phyloP scores from a whole-genome alignment of 2,888 invertebrate species.

The Carpatolechia fugitivella region DNA sequence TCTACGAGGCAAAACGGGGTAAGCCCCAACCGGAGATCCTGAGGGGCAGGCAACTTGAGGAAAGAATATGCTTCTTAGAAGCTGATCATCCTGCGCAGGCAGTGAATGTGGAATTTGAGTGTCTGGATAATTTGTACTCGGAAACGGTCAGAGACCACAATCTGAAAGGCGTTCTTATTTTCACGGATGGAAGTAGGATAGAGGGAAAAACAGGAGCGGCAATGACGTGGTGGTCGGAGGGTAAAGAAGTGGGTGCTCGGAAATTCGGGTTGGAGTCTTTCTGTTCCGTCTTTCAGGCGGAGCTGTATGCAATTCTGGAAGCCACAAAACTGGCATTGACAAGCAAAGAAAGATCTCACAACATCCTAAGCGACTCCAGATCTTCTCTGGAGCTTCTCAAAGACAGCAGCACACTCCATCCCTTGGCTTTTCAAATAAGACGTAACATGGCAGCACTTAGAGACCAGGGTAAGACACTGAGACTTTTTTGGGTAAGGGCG shows the following conservation, averaged over 20 bases:
- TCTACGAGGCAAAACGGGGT: too few relatives aligned
- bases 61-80: too few relatives aligned
- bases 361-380: neutral
- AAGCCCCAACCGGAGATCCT: too few relatives aligned
- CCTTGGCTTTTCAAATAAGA: neutral
- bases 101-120: too few relatives aligned
- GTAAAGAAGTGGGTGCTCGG: neutral
- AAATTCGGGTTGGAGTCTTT: constrained; percentile 4
- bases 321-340: neutral
- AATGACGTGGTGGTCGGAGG: neutral
- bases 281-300: constrained; percentile 13
- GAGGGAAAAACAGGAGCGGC: constrained; percentile 17
- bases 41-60: too few relatives aligned
- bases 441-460: neutral
- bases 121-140: too few relatives aligned
- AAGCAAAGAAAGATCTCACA: neutral
- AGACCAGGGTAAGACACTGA: neutral
- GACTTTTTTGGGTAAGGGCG: neutral
- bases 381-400: neutral
- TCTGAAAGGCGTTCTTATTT: constrained; percentile 14
- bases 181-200: constrained; percentile 23
- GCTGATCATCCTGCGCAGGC: too few relatives aligned
- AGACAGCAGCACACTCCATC: neutral
- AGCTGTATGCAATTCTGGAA: too few relatives aligned
- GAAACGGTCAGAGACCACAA: too few relatives aligned